Conservation (phyloP, 2,888 invertebrate genomes). For the Panzeria rudis region DNA sequence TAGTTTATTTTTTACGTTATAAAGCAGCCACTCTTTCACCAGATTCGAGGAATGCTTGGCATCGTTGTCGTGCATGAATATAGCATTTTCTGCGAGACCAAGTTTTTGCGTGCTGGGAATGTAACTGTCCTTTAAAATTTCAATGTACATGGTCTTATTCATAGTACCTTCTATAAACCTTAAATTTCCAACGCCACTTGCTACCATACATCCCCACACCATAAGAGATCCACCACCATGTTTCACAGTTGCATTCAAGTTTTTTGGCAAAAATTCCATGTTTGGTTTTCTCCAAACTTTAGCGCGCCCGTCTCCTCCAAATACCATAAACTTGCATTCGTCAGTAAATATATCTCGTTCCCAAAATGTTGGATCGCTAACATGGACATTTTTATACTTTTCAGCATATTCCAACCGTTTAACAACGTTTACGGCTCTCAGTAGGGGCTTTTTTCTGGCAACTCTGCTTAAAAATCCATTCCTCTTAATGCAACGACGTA, state of each 20-base stretch:
- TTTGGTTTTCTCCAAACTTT: too few species aligned
- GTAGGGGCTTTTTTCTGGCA: constrained; percentile 1
- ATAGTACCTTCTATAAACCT: not conserved
- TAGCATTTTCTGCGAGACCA: too few species aligned
- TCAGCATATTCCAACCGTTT: not conserved
- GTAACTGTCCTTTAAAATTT: not conserved
- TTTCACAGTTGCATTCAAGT: too few species aligned
- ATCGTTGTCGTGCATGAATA: too few species aligned
- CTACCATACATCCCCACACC: too few species aligned
- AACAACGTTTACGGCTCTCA: not conserved
- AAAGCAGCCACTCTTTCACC: too few species aligned
- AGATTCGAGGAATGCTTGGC: too few species aligned
- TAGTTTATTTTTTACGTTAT: too few species aligned
- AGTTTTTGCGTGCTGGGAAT: too few species aligned
- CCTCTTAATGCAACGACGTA: not conserved
- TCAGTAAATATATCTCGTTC: constrained; percentile 6
- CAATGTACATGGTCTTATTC: not conserved
- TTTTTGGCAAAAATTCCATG: too few species aligned
- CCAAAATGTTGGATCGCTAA: not conserved
- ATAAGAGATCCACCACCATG: too few species aligned
- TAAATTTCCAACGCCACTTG: not conserved
- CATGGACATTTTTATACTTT: constrained; percentile 2
- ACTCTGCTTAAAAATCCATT: not conserved
- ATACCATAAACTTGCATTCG: not conserved
- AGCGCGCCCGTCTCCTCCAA: too few species aligned